phyloP scores from a whole-genome alignment of 2,888 invertebrate species.

The Phalera bucephala region DNA sequence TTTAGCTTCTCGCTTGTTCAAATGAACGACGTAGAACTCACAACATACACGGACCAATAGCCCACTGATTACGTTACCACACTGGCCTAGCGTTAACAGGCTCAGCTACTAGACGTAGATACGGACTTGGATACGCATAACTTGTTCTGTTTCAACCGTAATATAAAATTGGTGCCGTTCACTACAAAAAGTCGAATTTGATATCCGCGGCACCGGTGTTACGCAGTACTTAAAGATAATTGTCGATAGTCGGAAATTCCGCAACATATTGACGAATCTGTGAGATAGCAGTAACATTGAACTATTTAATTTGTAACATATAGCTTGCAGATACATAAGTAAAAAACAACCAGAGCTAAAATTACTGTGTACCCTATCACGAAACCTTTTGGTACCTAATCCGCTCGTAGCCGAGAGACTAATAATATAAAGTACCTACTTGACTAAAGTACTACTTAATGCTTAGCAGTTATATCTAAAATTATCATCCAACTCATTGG shows the following conservation, averaged over 20 bases:
- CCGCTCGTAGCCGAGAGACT: no score
- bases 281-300: constrained; percentile 10
- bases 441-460: no score
- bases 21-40: constrained; percentile 64
- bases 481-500: no score
- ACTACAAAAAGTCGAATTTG: constrained; percentile 48
- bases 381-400: no score
- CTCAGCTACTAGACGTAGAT: constrained; percentile 35
- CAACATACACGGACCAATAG: constrained; percentile 49
- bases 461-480: no score
- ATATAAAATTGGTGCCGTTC: constrained; percentile 44
- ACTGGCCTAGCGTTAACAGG: constrained; percentile 48
- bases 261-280: constrained; percentile 6
- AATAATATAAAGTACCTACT: neutral
- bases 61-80: constrained; percentile 51
- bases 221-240: constrained; percentile 16
- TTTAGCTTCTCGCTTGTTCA: constrained; percentile 66
- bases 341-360: no score
- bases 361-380: no score
- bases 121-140: constrained; percentile 48
- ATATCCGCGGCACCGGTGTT: constrained; percentile 40
- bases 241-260: constrained; percentile 12
- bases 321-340: no score
- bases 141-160: constrained; percentile 55
- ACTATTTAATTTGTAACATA: constrained; percentile 3